Percentiles rank a stretch among this genome's conserved stretches.
Evolutionary conservation across 2,888 invertebrate species (phyloP).

Genomic region (Agelastica alni): DNA sequence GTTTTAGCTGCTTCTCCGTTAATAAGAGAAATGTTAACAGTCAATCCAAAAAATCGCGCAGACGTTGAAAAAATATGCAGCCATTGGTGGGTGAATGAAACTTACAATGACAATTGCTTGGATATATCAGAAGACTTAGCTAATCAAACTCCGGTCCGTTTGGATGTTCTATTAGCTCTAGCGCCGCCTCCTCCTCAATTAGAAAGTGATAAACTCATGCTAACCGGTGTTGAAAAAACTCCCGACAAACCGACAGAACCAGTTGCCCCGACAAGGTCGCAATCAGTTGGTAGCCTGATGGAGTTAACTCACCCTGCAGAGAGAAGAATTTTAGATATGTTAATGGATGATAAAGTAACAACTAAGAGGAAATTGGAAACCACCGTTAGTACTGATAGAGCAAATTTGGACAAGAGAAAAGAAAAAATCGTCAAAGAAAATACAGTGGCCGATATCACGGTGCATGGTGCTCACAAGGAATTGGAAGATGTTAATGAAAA

Average conservation of each 20-base stretch:
- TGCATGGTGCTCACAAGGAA: conserved; percentile 46
- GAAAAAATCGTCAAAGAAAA: conserved; percentile 63
- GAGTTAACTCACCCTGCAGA: conserved; percentile 73
- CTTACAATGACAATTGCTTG: conserved; percentile 79
- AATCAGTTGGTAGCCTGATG: conserved; percentile 75
- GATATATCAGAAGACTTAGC: conserved; percentile 86
- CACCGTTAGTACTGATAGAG: conserved; percentile 73
- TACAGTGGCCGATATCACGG: conserved; percentile 54
- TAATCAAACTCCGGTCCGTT: conserved; percentile 80
- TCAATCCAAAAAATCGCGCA: conserved; percentile 86
- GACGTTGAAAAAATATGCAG: conserved; percentile 93
- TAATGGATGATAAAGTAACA: conserved; percentile 65
- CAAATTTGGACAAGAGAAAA: conserved; percentile 58
- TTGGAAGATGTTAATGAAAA: conserved; percentile 46
- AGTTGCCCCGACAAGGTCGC: conserved; percentile 58
- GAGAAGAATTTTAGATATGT: conserved; percentile 73
- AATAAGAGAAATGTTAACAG: conserved; percentile 92
- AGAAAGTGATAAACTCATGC: conserved; percentile 73
- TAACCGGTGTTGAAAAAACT: conserved; percentile 60
- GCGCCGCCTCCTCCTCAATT: conserved; percentile 78
- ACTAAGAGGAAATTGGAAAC: conserved; percentile 77
- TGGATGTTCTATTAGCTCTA: conserved; percentile 83
- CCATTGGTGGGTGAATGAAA: conserved; percentile 96
- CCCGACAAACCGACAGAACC: conserved; percentile 49
- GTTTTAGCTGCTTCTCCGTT: conserved; percentile 87